These are phyloP conservation scores for Myotis planiceps DNA, from an alignment of 2,797 vertebrate species.

Conservation along the genomic window DNA sequence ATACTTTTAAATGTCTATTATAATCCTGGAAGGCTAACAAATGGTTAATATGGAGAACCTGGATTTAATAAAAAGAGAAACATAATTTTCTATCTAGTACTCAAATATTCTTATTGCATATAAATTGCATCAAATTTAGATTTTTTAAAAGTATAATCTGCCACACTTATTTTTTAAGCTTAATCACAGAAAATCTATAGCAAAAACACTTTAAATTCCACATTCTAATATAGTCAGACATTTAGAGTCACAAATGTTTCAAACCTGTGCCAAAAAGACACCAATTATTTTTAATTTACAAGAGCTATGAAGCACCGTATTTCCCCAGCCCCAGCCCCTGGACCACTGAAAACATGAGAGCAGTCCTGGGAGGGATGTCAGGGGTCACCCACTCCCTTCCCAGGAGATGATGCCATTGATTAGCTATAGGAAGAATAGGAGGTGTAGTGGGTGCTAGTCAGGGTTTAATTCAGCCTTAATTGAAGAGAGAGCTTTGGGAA, in stretches of 20 bases:
- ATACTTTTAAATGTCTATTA: conserved; percentile 4
- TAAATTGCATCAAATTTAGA: conserved; percentile 14
- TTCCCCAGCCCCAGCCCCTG: too few relatives aligned
- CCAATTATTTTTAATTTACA: not conserved
- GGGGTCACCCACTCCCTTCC: not conserved
- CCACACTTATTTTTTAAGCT: not conserved
- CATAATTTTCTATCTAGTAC: conserved; percentile 8
- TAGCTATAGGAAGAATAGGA: not conserved
- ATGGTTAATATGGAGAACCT: not conserved
- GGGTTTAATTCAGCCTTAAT: not conserved
- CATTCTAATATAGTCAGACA: conserved; percentile 20
- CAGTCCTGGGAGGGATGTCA: not conserved
- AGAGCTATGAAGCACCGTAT: not conserved
- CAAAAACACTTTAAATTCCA: conserved; percentile 30
- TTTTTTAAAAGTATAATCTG: conserved; percentile 8
- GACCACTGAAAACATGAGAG: not conserved
- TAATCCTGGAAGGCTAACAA: not conserved
- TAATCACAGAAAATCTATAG: conserved; percentile 16
- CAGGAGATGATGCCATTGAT: not conserved
- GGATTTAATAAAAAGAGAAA: conserved; percentile 19
- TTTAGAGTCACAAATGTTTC: conserved; percentile 43
- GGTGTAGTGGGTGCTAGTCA: not conserved
- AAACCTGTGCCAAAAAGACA: not conserved
- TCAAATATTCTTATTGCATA: not conserved
- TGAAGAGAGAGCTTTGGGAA: not conserved